These are phyloP conservation scores for Scarus forsteni DNA, from an alignment of 2,797 vertebrate species.

Conservation along the genomic window DNA sequence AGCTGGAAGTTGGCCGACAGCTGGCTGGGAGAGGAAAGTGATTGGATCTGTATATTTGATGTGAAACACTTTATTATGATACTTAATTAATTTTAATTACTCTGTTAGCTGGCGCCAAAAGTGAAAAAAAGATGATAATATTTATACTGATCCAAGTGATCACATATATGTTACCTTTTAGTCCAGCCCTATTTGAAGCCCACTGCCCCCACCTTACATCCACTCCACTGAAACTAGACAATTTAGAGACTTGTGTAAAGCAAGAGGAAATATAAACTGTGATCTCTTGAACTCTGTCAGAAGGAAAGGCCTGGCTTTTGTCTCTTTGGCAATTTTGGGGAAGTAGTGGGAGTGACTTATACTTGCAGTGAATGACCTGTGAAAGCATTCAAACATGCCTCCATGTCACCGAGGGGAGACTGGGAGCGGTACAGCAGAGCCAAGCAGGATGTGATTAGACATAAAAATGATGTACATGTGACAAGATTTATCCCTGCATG, in stretches of 20 bases:
- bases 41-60: no score
- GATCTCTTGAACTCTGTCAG: conserved; percentile 78
- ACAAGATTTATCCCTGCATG: conserved; percentile 18
- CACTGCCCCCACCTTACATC: conserved; percentile 1
- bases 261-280: conserved; percentile 77
- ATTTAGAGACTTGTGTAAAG: conserved; percentile 71
- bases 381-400: conserved; percentile 55
- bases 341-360: conserved; percentile 66
- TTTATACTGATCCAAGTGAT: no score
- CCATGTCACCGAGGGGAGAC: conserved; percentile 40
- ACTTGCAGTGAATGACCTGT: conserved; percentile 57
- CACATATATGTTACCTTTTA: no score
- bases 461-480: conserved; percentile 38
- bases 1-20: no score
- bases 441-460: conserved; percentile 28
- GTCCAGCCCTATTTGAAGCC: conserved; percentile 51
- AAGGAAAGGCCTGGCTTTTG: conserved; percentile 72
- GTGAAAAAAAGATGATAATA: no score
- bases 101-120: no score
- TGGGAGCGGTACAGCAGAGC: conserved; percentile 17
- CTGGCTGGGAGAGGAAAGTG: no score
- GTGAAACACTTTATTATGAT: no score
- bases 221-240: conserved; percentile 61
- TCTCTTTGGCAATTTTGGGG: conserved; percentile 64
- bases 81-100: no score